Evolutionary conservation across 2,888 invertebrate genomes (phyloP).

Genomic region (Harpalus rufipes): DNA sequence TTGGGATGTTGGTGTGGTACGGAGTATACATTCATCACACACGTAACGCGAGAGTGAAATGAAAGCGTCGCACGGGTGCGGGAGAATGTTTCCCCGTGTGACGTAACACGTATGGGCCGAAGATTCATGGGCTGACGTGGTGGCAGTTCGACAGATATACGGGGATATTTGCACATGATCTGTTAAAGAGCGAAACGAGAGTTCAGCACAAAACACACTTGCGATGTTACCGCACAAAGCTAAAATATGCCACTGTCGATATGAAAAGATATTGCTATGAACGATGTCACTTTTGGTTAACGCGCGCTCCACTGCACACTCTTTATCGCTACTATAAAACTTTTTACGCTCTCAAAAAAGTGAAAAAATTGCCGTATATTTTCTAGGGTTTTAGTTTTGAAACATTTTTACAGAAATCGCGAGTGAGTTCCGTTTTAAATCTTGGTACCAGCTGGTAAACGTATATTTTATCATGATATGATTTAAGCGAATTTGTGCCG

Average conservation of each 20-base stretch:
- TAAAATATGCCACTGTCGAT: constrained; percentile 65
- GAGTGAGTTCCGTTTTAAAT: constrained; percentile 14
- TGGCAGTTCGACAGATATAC: constrained; percentile 66
- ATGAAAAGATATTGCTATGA: constrained; percentile 66
- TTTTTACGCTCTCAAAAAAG: constrained; percentile 61
- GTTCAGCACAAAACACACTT: constrained; percentile 53
- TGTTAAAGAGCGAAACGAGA: constrained; percentile 60
- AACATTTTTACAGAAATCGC: constrained; percentile 35
- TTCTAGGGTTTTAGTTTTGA: constrained; percentile 55
- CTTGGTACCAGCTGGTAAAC: constrained; percentile 35
- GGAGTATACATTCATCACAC: not conserved
- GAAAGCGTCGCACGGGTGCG: not conserved
- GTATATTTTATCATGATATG: constrained; percentile 12
- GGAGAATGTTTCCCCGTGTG: constrained; percentile 18
- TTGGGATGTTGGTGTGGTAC: not conserved
- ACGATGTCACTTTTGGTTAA: constrained; percentile 65
- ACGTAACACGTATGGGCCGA: constrained; percentile 56
- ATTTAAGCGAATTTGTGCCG: constrained; percentile 27
- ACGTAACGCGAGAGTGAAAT: not conserved
- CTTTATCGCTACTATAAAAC: constrained; percentile 66
- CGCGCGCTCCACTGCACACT: constrained; percentile 53
- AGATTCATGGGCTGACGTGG: constrained; percentile 56
- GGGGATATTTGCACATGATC: constrained; percentile 65
- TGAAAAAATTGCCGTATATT: constrained; percentile 42
- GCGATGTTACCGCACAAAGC: constrained; percentile 30